Evolutionary conservation across 1,140 invertebrate genomes (phyloP), one percentile per base, ranked within the genome.

Genomic region (Arion vulgaris): DNA sequence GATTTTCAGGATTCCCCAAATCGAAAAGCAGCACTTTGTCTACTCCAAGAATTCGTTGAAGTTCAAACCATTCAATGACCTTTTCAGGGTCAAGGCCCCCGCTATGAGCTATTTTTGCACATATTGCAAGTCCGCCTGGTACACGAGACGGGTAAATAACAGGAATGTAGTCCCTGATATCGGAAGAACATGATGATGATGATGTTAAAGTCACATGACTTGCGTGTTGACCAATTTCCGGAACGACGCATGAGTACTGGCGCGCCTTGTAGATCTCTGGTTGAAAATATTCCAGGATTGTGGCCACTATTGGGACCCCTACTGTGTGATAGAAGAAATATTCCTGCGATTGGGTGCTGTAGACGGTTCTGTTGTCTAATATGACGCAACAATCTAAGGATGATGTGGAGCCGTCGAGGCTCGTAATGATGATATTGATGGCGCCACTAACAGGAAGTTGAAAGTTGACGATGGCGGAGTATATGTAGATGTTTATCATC

Each of bases 41-140:
- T 38, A 85, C 84, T 2, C 84, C 84, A 41, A 82, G 71, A 0
- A 85, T 17, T 15, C 36, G 51, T 62, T 85, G 84, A 0, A 85
- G 32, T 57, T 85, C 84, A 28, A 85, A 74, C 84, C 84, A 82
- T 73, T 85, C 84, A n/a, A 82, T 80, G 28, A 85, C 34, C 34
- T 81, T 79, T 38, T 79, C 69, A 28, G 84, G 84, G 73, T 82
- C 77, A 68, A 85, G 76, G 0, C 28, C 49, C 0, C 66, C 39
- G 15, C 77, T 68, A 41, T 68, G 66, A n/a, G 77, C 76, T 11
- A 75, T 69, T 57, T 85, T 85, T 11, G 76, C 84, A 39, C 84
- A 85, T 0, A 85, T 26, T 17, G 84, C 84, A 19, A 85, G 34
- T 1, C 84, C 81, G 13, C 77, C 72, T 7, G 68, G 71, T 19